Percentiles rank a stretch among this genome's conserved stretches.
phyloP scores from a whole-genome alignment of 2,888 invertebrate genomes.

The Thecophora atra region DNA sequence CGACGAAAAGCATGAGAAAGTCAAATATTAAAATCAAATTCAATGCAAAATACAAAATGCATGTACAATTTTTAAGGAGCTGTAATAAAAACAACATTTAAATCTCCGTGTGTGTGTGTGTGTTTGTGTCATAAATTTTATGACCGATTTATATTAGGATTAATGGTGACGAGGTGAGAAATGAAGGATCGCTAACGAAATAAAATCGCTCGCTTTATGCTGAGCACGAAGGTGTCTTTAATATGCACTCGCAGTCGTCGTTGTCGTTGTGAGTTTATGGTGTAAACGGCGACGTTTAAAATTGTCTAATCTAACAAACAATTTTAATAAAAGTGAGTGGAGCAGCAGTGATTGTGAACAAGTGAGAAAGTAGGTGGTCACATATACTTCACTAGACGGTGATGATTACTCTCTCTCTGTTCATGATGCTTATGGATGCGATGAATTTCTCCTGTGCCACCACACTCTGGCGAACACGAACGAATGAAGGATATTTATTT shows the following conservation, averaged over 20 bases:
- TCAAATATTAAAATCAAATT: neutral
- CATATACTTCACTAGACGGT: neutral
- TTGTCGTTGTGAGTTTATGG: neutral
- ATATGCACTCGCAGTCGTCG: too few relatives aligned
- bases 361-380: neutral
- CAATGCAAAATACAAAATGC: neutral
- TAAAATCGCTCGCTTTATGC: neutral
- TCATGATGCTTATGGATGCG: too few relatives aligned
- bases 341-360: neutral
- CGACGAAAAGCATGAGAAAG: neutral
- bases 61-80: neutral
- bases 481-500: too few relatives aligned
- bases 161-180: slow-evolving; percentile 19
- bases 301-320: neutral
- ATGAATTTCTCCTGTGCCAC: too few relatives aligned
- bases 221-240: neutral
- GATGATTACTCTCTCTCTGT: too few relatives aligned
- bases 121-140: slow-evolving; percentile 28
- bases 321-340: slow-evolving; percentile 16
- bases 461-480: too few relatives aligned
- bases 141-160: slow-evolving; percentile 28
- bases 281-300: neutral
- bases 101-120: too few relatives aligned
- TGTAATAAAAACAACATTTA: slow-evolving; percentile 9
- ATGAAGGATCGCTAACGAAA: slow-evolving; percentile 2